Evolutionary conservation across 2,113 vertebrate genomes (phyloP), one percentile per base, ranked within the genome.

Genomic region (Mixornis gularis): DNA sequence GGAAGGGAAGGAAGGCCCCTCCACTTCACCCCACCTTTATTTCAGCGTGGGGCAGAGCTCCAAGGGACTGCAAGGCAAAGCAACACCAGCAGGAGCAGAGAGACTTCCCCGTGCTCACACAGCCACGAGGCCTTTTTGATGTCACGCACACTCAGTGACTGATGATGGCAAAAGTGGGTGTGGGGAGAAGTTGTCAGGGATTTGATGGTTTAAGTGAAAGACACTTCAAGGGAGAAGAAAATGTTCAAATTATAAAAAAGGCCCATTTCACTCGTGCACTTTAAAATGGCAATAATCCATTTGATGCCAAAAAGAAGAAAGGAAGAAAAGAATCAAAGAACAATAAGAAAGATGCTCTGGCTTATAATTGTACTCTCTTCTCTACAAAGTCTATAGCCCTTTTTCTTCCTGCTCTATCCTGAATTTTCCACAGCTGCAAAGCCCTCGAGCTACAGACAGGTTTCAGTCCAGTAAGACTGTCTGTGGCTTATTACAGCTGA

Each of bases 151-250:
- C 27, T 38, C n/a, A 2, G 52, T 13, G 90, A 85, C 36, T 38
- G 86, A 56, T 13, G 73, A 90, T 76, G 77, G 90, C 69, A 76
- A 72, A 85, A 64, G 77, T 1, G 1, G 32, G 69, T 30, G 59
- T 44, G 40, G 60, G 64, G 79, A 90, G 44, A 83, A 71, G 30
- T n/a, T 91, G 87, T 79, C 89, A 91, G 74, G 78, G 78, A 89
- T 92, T 87, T 91, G 63, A 95, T 89, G 34, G 5, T 81, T 84
- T 76, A 71, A 85, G 84, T 40, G 89, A 88, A 69, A 95, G 79
- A 63, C 59, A 82, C 60, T 93, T 95, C 87, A 91, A 93, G 84
- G 49, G 32, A 83, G 71, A 77, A 66, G 58, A 94, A 91, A 79
- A 89, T 32, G 79, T 51, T 91, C 85, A 46, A 71, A 83, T 79